Evolutionary conservation across 2,888 invertebrate species (phyloP).

Genomic region (Stenoptilia bipunctidactyla): DNA sequence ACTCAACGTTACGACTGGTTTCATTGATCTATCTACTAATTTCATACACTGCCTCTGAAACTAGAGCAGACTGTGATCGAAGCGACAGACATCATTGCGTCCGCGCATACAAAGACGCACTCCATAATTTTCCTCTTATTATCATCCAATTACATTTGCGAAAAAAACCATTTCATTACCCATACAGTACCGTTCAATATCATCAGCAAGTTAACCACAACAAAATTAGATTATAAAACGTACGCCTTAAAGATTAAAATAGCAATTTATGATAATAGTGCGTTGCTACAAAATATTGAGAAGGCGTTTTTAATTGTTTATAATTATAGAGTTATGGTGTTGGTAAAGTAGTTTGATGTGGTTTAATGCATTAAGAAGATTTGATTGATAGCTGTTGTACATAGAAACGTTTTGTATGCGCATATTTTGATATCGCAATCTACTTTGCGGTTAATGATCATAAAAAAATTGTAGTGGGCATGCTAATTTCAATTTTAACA

Average conservation of each 20-base stretch:
- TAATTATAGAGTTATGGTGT: not conserved
- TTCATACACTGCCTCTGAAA: too few relatives aligned
- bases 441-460: too few relatives aligned
- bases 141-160: constrained; percentile 41
- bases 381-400: not conserved
- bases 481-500: too few relatives aligned
- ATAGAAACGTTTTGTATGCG: constrained; percentile 1
- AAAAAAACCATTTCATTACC: constrained; percentile 16
- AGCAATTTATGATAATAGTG: not conserved
- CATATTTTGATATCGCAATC: not conserved
- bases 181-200: not conserved
- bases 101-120: constrained; percentile 30
- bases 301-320: not conserved
- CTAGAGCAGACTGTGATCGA: constrained; percentile 4
- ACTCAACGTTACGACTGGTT: too few relatives aligned
- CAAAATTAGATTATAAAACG: not conserved
- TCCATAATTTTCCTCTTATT: constrained; percentile 41
- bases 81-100: constrained; percentile 21
- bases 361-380: not conserved
- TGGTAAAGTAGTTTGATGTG: not conserved
- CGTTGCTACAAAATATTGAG: not conserved
- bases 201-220: not conserved
- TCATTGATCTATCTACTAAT: too few relatives aligned
- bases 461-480: too few relatives aligned
- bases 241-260: constrained; percentile 1